phyloP scores from a whole-genome alignment of 2,797 vertebrate species.

The Melanotaenia nigrans region DNA sequence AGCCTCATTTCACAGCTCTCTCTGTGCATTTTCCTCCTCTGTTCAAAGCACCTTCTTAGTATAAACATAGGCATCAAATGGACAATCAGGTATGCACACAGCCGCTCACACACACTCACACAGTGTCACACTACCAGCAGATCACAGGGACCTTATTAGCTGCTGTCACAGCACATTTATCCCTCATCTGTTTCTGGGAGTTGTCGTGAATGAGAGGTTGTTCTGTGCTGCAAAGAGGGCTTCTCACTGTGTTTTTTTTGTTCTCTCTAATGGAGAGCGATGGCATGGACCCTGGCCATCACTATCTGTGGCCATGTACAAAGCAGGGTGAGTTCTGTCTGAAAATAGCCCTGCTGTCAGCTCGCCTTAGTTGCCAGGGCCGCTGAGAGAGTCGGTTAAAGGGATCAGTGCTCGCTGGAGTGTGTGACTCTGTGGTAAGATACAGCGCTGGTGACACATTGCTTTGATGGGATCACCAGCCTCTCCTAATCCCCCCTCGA shows the following conservation, averaged over 20 bases:
- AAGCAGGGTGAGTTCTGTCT: slow-evolving; percentile 77
- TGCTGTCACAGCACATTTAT: slow-evolving; percentile 86
- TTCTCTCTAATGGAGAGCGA: slow-evolving; percentile 83
- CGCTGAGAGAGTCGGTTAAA: slow-evolving; percentile 80
- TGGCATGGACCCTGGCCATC: slow-evolving; percentile 77
- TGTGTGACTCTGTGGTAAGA: slow-evolving; percentile 73
- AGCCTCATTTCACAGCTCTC: slow-evolving; percentile 41
- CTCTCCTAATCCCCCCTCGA: slow-evolving; percentile 64
- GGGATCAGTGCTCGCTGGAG: slow-evolving; percentile 83
- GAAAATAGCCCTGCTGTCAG: slow-evolving; percentile 78
- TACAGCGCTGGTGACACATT: slow-evolving; percentile 64
- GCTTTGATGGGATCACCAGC: slow-evolving; percentile 69
- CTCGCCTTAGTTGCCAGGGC: slow-evolving; percentile 64
- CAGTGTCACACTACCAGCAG: slow-evolving; percentile 57
- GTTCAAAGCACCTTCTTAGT: slow-evolving; percentile 29
- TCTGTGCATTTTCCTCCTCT: slow-evolving; percentile 33
- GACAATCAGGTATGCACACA: slow-evolving; percentile 20
- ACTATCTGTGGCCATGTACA: slow-evolving; percentile 70
- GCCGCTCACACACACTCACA: slow-evolving; percentile 13
- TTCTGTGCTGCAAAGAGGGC: slow-evolving; percentile 72
- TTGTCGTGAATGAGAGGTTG: slow-evolving; percentile 78
- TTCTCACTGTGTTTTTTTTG: slow-evolving; percentile 80
- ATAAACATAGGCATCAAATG: slow-evolving; percentile 32
- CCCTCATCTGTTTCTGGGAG: slow-evolving; percentile 81
- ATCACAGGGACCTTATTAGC: slow-evolving; percentile 82